Evolutionary conservation across 2,797 vertebrate species (phyloP), one percentile per base, ranked within the genome.

Genomic region (Chaunax sp.): DNA sequence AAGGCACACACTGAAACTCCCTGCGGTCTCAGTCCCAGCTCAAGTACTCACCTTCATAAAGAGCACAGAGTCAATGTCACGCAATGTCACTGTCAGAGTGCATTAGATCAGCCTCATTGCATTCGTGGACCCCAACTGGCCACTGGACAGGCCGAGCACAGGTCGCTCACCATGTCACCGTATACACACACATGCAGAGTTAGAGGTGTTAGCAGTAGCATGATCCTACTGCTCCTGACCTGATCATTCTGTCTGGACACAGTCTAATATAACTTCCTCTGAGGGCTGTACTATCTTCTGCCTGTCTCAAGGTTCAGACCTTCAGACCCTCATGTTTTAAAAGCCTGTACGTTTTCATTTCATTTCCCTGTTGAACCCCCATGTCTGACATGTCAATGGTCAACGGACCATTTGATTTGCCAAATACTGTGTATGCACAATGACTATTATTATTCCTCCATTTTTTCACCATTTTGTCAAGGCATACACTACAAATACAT

Each of bases 21-120:
- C 55, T 1, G 0, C 23, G 54, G 64, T 55, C 28, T 44, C 23
- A 20, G 58, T 46, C 20, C 45, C 30, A 62, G 75, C 41, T 64
- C 37, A 25, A 66, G 72, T 61, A 53, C 66, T 82, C 67, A 84
- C 83, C 81, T 82, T 81, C 65, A 66, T 35, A 38, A 41, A 51
- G 82, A 53, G 38, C 5, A 22, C 51, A 35, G 49, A 65, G 70
- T 73, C 73, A 80, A 75, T 72, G 77, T 82, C 83, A 80, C 5
- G 50, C 52, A 66, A 71, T 74, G 78, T 75, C 64, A 69, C 55
- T 75, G 83, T 81, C 86, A 69, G 46, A 35, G 40, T 20, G 19
- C 23, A 79, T 86, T 65, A 81, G 40, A 37, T 75, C 49, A 30
- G 63, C 44, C 13, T 73, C 23, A 22, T 9, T 46, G 54, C 57